Percentiles rank a stretch among this genome's conserved stretches.
Conservation (phyloP, 2,113 vertebrate species). For the Hoplias malabaricus region DNA sequence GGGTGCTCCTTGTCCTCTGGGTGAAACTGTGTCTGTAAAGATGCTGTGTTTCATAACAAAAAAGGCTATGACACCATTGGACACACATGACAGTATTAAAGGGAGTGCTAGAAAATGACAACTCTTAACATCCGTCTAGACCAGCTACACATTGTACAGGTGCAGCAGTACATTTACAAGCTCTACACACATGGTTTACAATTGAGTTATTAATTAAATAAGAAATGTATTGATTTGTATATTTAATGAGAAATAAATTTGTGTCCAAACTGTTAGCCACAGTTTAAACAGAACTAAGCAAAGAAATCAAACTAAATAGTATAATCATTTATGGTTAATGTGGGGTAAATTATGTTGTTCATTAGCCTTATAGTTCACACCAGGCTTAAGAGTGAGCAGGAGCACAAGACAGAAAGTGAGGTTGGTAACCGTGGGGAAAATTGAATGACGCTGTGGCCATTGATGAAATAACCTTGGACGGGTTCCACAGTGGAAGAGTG, state of each 20-base stretch:
- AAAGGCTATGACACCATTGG: conserved; percentile 55
- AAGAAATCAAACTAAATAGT: too few species aligned
- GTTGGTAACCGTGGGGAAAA: conserved; percentile 51
- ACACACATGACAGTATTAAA: conserved; percentile 33
- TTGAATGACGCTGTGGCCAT: conserved; percentile 65
- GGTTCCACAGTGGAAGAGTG: conserved; percentile 68
- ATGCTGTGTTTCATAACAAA: conserved; percentile 63
- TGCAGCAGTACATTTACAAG: not conserved
- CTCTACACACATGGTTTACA: too few species aligned
- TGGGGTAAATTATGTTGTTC: too few species aligned
- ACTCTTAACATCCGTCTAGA: not conserved
- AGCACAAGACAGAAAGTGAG: not conserved
- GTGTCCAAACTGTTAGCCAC: too few species aligned
- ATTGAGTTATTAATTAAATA: too few species aligned
- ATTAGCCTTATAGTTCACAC: too few species aligned
- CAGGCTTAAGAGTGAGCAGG: too few species aligned
- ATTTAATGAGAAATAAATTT: too few species aligned
- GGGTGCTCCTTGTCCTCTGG: not conserved
- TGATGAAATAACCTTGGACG: conserved; percentile 72
- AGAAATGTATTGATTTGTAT: too few species aligned
- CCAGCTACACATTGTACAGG: not conserved
- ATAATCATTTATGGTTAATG: too few species aligned
- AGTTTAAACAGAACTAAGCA: too few species aligned
- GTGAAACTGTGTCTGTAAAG: conserved; percentile 41
- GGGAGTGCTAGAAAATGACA: conserved; percentile 22